These are phyloP conservation scores for Callyntrura sp. DNA, from an alignment of 2,888 invertebrate species.

Conservation along the genomic window DNA sequence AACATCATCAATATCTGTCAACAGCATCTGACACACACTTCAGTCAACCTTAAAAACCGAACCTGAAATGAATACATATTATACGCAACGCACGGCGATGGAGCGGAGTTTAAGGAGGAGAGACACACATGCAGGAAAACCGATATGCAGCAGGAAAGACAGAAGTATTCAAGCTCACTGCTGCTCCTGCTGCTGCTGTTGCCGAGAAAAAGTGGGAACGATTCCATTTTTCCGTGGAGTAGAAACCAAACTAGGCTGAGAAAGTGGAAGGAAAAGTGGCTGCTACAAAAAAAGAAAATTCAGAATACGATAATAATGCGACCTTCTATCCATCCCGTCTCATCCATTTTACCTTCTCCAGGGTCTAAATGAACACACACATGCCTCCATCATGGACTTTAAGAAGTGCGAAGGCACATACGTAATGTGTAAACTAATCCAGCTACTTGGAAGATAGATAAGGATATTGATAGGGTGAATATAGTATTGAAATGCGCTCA, in stretches of 20 bases:
- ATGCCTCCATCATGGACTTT: no score
- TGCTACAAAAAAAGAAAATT: neutral
- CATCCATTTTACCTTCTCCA: constrained; percentile 26
- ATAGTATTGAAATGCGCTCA: no score
- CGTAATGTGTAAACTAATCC: no score
- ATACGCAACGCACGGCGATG: neutral
- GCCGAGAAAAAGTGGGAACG: constrained; percentile 29
- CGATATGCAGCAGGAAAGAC: neutral
- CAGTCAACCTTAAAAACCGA: constrained; percentile 76
- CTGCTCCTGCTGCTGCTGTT: neutral
- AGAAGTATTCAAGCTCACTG: constrained; percentile 4
- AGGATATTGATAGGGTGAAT: no score
- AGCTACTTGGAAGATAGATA: no score
- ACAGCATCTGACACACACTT: constrained; percentile 83
- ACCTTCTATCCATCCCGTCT: constrained; percentile 11
- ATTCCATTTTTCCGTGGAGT: constrained; percentile 26
- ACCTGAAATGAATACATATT: constrained; percentile 67
- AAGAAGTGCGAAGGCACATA: no score
- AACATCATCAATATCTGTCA: constrained; percentile 84
- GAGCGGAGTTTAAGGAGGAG: constrained; percentile 8
- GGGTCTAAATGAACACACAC: neutral
- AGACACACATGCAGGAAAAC: constrained; percentile 34
- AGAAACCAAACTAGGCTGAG: constrained; percentile 1
- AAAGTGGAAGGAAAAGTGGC: neutral
- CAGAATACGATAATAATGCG: constrained; percentile 16